Evolutionary conservation across 2,888 invertebrate species (phyloP).

Genomic region (Mycogona germanica): DNA sequence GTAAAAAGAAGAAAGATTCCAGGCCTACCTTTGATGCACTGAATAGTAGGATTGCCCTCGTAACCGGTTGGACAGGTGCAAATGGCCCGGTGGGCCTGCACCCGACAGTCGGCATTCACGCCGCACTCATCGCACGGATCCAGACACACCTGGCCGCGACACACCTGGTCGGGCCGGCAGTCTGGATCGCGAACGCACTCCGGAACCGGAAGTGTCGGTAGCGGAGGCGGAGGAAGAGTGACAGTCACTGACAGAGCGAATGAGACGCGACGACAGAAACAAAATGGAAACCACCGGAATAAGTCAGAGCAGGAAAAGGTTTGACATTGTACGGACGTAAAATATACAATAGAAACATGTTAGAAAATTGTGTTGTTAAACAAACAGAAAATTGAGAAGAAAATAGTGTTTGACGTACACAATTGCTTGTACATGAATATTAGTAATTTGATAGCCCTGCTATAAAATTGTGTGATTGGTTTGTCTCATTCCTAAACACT

Average conservation of each 20-base stretch:
- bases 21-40: constrained; percentile 18
- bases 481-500: no score
- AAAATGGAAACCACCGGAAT: not conserved
- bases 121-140: constrained; percentile 73
- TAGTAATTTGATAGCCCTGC: no score
- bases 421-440: no score
- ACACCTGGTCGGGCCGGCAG: constrained; percentile 31
- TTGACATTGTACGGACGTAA: not conserved
- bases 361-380: not conserved
- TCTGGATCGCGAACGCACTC: constrained; percentile 18
- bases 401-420: no score
- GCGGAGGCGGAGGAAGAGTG: constrained; percentile 5
- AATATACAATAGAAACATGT: not conserved
- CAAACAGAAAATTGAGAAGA: not conserved
- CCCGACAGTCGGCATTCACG: constrained; percentile 67
- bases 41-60: constrained; percentile 34
- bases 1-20: no score
- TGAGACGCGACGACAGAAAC: not conserved
- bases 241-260: not conserved
- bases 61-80: constrained; percentile 79
- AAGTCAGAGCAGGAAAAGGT: not conserved
- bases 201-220: not conserved
- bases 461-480: no score
- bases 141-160: constrained; percentile 65
- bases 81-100: constrained; percentile 66